Percentiles rank a stretch among this genome's conserved stretches.
Evolutionary conservation across 2,888 invertebrate genomes (phyloP).

Genomic region (Caradrina clavipalpis): DNA sequence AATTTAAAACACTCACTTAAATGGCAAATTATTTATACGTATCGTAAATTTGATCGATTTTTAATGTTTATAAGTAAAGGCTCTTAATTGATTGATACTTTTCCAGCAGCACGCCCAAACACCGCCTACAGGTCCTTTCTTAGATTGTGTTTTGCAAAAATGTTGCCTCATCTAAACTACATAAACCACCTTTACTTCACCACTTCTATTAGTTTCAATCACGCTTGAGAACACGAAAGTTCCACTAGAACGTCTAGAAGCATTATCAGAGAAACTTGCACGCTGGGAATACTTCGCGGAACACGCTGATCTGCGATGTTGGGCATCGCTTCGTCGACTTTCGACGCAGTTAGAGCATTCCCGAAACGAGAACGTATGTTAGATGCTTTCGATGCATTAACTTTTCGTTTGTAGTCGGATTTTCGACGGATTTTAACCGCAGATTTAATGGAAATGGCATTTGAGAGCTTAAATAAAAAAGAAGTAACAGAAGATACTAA

Average conservation of each 20-base stretch:
- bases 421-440: constrained; percentile 1
- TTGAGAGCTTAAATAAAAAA: not conserved
- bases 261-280: constrained; percentile 24
- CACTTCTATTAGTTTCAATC: constrained; percentile 26
- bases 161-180: too few relatives aligned
- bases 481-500: too few relatives aligned
- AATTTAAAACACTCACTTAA: too few relatives aligned
- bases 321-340: constrained; percentile 32
- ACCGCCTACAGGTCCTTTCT: too few relatives aligned
- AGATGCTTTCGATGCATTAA: constrained; percentile 34
- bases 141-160: too few relatives aligned
- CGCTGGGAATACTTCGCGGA: constrained; percentile 15
- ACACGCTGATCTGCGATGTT: constrained; percentile 40
- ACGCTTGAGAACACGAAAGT: constrained; percentile 21
- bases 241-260: constrained; percentile 9
- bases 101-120: too few relatives aligned
- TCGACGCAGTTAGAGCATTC: constrained; percentile 23
- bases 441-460: not conserved
- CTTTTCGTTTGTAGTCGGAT: constrained; percentile 15
- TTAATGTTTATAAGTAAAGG: too few relatives aligned
- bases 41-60: too few relatives aligned
- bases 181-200: not conserved
- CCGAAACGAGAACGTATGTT: constrained; percentile 10
- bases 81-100: too few relatives aligned
- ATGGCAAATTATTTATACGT: too few relatives aligned